Percentiles rank a stretch among this genome's conserved stretches.
phyloP scores from a whole-genome alignment of 2,113 vertebrate genomes.

The Donacobius atricapilla region DNA sequence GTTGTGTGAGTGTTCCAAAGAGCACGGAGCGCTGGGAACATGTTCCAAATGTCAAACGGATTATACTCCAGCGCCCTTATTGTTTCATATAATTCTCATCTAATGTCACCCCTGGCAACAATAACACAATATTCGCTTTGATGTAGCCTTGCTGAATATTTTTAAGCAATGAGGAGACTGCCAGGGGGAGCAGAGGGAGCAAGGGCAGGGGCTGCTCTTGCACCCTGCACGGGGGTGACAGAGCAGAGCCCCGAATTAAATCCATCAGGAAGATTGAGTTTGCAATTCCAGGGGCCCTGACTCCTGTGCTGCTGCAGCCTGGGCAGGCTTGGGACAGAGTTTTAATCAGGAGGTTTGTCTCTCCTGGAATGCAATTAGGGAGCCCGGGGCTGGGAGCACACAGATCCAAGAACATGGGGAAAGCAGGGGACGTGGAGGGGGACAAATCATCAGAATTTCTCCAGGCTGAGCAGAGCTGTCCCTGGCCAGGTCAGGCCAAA shows the following conservation, averaged over 20 bases:
- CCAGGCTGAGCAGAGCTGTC: background rate
- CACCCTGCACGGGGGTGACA: background rate
- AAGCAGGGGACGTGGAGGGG: background rate
- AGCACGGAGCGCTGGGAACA: conserved; percentile 10
- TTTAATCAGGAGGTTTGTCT: background rate
- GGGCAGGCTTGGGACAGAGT: background rate
- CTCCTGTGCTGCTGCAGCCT: background rate
- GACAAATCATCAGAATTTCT: conserved; percentile 10
- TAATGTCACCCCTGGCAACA: conserved; percentile 59
- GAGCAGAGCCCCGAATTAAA: background rate
- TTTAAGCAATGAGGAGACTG: conserved; percentile 16
- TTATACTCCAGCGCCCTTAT: conserved; percentile 37
- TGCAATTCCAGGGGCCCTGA: background rate
- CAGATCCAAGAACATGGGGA: background rate
- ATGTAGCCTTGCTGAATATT: background rate
- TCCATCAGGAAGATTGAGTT: background rate
- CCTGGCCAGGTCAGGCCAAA: background rate
- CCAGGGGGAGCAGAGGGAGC: background rate
- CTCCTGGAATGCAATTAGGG: background rate
- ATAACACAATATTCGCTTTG: conserved; percentile 4
- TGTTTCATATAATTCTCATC: conserved; percentile 44
- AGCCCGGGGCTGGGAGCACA: background rate
- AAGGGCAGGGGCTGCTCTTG: background rate
- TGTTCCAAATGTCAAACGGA: conserved; percentile 46
- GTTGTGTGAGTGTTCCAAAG: background rate